A percentile compares a stretch with the other conserved stretches of the same genome.
These are phyloP conservation scores for Apodemus sylvaticus DNA, from an alignment of 2,113 vertebrate genomes.

Conservation along the genomic window DNA sequence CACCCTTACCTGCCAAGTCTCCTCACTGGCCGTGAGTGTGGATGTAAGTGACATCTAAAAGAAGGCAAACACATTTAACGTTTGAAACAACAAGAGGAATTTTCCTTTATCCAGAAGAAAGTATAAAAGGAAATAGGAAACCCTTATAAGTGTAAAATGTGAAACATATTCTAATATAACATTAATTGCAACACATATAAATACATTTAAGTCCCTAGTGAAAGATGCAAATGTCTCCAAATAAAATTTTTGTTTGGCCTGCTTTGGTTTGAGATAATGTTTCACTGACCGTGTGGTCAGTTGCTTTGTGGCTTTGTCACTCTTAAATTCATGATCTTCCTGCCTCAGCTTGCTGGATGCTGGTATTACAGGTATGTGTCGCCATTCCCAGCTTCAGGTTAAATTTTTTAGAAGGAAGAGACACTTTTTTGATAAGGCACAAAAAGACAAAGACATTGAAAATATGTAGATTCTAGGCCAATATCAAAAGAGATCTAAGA, in stretches of 20 bases:
- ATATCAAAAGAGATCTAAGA: conserved; percentile 16
- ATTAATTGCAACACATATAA: not conserved
- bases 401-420: not conserved
- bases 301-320: not conserved
- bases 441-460: no score
- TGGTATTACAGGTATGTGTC: not conserved
- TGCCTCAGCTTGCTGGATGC: not conserved
- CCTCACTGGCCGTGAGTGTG: not conserved
- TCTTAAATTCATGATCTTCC: not conserved
- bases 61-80: not conserved
- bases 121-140: not conserved
- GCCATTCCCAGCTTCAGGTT: not conserved
- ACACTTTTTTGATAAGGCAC: not conserved
- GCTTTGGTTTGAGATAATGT: not conserved
- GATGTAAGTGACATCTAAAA: not conserved
- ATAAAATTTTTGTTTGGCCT: not conserved
- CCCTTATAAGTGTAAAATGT: not conserved
- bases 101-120: not conserved
- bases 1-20: not conserved
- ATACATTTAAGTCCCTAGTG: not conserved
- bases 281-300: not conserved
- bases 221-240: not conserved
- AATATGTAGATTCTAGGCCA: not conserved
- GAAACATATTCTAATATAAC: not conserved
- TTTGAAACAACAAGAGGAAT: not conserved